Conservation (phyloP, 1,140 invertebrate species). For the Leptinotarsa undecemlineata region DNA sequence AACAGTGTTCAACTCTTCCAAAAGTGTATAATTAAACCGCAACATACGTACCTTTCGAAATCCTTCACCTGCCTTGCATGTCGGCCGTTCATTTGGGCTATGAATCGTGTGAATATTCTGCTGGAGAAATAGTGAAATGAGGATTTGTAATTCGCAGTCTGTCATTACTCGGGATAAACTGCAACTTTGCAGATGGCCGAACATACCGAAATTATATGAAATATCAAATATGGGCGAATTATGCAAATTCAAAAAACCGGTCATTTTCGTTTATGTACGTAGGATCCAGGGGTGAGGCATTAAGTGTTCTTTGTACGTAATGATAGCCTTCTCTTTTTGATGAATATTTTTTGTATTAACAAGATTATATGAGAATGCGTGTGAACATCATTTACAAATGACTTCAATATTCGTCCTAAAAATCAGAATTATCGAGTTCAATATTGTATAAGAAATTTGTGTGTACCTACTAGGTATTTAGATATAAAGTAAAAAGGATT, state of each 20-base stretch:
- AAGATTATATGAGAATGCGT: no score
- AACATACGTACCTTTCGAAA: conserved; percentile 10
- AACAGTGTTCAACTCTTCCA: conserved; percentile 5
- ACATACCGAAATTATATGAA: conserved; percentile 11
- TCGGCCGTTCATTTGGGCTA: conserved; percentile 4
- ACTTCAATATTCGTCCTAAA: no score
- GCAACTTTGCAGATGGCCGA: not conserved
- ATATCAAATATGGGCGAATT: not conserved
- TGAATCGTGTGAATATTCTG: conserved; percentile 13
- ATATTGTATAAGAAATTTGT: no score
- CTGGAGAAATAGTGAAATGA: conserved; percentile 16
- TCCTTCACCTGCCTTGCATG: conserved; percentile 15
- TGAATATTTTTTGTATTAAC: no score
- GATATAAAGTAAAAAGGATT: no score
- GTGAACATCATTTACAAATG: no score
- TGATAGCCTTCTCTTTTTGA: not conserved
- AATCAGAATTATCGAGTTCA: no score
- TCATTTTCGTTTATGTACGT: not conserved
- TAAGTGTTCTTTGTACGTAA: not conserved
- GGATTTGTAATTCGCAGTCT: conserved; percentile 13
- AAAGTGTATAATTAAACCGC: not conserved
- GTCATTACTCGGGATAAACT: conserved; percentile 3
- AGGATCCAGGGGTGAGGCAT: not conserved
- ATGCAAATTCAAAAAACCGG: not conserved
- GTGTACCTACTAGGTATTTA: no score